phyloP scores from a whole-genome alignment of 2,888 invertebrate species.

The Drosophila rubida region DNA sequence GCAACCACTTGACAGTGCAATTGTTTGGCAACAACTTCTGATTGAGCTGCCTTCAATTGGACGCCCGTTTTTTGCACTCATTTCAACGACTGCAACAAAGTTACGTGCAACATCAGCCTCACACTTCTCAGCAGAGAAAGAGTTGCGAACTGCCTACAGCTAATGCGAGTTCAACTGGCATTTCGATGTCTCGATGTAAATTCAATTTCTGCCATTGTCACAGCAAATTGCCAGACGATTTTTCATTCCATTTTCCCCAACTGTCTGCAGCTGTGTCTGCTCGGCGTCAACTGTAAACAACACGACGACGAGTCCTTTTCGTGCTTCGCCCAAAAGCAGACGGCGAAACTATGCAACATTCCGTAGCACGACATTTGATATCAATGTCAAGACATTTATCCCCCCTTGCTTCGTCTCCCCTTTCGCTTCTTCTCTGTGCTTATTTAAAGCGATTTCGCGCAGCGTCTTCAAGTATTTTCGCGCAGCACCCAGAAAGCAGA shows the following conservation, averaged over 20 bases:
- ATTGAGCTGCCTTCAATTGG: slow-evolving; percentile 58
- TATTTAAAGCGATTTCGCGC: slow-evolving; percentile 65
- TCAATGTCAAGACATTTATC: slow-evolving; percentile 74
- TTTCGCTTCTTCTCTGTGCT: slow-evolving; percentile 23
- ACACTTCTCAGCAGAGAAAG: not conserved
- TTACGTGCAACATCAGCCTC: slow-evolving; percentile 25
- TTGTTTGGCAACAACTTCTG: slow-evolving; percentile 82
- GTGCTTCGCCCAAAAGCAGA: slow-evolving; percentile 61
- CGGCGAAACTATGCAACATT: slow-evolving; percentile 57
- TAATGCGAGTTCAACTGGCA: not conserved
- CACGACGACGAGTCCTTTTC: slow-evolving; percentile 40
- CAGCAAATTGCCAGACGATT: slow-evolving; percentile 49
- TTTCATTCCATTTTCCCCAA: slow-evolving; percentile 40
- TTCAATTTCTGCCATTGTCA: slow-evolving; percentile 54
- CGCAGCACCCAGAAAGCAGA: slow-evolving; percentile 14
- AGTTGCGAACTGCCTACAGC: not conserved
- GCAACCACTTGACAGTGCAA: slow-evolving; percentile 83
- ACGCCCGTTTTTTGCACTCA: not conserved
- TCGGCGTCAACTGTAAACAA: slow-evolving; percentile 78
- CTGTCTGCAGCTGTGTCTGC: slow-evolving; percentile 76
- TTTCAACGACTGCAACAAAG: not conserved
- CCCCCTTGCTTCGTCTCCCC: not conserved
- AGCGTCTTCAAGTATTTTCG: slow-evolving; percentile 52
- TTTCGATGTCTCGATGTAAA: slow-evolving; percentile 22
- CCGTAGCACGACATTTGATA: slow-evolving; percentile 72